phyloP scores from a whole-genome alignment of 2,113 vertebrate species.

The Ornithorhynchus anatinus region DNA sequence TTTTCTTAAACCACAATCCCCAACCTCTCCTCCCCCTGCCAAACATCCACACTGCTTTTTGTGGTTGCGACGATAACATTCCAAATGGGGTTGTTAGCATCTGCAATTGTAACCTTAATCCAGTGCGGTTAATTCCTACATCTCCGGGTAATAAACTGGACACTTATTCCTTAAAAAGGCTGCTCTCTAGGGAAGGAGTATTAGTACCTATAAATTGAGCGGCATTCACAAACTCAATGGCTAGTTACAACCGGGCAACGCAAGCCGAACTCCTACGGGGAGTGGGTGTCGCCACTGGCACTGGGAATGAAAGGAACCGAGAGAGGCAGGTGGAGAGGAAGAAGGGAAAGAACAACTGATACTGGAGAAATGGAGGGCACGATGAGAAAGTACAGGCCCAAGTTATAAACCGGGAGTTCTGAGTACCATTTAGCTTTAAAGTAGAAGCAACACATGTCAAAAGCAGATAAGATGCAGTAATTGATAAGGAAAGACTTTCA shows the following conservation, averaged over 20 bases:
- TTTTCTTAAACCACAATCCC: neutral
- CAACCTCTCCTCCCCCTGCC: constrained; percentile 6
- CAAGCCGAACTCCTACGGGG: constrained; percentile 33
- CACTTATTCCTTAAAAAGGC: constrained; percentile 58
- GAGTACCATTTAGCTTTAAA: constrained; percentile 25
- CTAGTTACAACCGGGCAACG: constrained; percentile 51
- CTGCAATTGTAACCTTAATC: constrained; percentile 41
- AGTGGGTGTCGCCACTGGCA: constrained; percentile 42
- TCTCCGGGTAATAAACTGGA: constrained; percentile 46
- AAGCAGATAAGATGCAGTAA: constrained; percentile 29
- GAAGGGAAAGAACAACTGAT: constrained; percentile 31
- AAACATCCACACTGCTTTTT: neutral
- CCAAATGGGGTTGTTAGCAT: constrained; percentile 3
- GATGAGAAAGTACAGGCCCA: constrained; percentile 15
- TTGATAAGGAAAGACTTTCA: constrained; percentile 33
- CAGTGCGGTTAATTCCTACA: constrained; percentile 40
- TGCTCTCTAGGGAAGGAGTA: constrained; percentile 67
- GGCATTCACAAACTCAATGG: constrained; percentile 45
- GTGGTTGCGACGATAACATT: constrained; percentile 21
- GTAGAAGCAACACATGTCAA: constrained; percentile 31
- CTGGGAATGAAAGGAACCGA: constrained; percentile 38
- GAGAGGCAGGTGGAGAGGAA: constrained; percentile 37
- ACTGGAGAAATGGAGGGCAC: constrained; percentile 39
- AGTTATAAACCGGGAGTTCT: constrained; percentile 21
- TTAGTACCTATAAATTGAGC: constrained; percentile 60